These are phyloP conservation scores for Anguilla obscura DNA, from an alignment of 2,797 vertebrate species.

Conservation along the genomic window DNA sequence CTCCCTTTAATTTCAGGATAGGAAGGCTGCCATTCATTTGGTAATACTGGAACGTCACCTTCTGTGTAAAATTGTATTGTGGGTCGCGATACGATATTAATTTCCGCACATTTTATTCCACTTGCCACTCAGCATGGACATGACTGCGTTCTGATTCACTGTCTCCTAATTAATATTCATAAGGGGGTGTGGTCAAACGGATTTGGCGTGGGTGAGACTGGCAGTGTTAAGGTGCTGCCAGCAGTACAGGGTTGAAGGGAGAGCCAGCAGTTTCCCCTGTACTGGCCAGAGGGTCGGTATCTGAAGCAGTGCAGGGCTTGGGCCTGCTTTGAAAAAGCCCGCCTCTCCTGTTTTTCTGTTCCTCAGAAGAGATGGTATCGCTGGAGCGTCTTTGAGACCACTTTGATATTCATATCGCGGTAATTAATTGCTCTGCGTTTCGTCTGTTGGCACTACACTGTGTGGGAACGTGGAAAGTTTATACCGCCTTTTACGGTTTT, in stretches of 20 bases:
- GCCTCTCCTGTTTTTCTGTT: background rate
- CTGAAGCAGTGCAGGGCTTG: background rate
- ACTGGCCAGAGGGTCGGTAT: background rate
- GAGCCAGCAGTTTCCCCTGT: background rate
- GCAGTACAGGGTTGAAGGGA: background rate
- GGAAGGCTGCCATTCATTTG: background rate
- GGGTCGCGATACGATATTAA: too few species aligned
- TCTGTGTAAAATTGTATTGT: background rate
- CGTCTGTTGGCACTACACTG: background rate
- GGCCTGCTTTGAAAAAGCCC: background rate
- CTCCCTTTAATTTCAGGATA: background rate
- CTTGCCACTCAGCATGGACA: too few species aligned
- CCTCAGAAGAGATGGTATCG: background rate
- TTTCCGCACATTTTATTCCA: too few species aligned
- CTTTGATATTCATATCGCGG: background rate
- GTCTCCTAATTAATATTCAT: too few species aligned
- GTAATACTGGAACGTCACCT: background rate
- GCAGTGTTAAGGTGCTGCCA: background rate
- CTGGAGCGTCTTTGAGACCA: background rate
- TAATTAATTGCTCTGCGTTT: background rate
- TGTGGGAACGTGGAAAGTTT: background rate
- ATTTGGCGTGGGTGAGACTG: background rate
- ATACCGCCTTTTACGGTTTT: background rate
- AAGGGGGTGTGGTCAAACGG: too few species aligned
- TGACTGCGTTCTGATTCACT: too few species aligned